Evolutionary conservation across 2,888 invertebrate genomes (phyloP).

Genomic region (Cyrtodaria siliqua): DNA sequence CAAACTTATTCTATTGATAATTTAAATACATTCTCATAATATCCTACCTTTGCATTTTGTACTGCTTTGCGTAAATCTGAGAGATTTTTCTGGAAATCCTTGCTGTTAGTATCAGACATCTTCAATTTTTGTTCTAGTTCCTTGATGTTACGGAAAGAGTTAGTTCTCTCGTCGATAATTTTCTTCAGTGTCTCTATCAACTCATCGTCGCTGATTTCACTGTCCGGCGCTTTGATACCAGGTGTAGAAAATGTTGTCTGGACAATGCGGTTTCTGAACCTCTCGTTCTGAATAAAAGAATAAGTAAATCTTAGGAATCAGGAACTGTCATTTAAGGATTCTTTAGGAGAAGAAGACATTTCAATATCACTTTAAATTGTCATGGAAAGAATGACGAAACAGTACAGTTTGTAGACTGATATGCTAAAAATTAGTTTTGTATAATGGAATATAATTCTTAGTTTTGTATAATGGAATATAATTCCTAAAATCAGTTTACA

Average conservation of each 20-base stretch:
- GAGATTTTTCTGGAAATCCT: constrained; percentile 73
- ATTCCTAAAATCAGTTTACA: no score
- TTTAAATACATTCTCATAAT: no score
- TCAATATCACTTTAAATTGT: no score
- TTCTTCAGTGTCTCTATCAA: constrained; percentile 81
- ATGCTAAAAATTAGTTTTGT: no score
- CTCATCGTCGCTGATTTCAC: constrained; percentile 82
- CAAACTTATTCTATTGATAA: no score
- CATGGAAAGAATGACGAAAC: no score
- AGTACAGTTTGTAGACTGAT: no score
- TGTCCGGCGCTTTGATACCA: constrained; percentile 81
- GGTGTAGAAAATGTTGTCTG: constrained; percentile 84
- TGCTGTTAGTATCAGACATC: constrained; percentile 69
- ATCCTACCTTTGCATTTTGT: constrained; percentile 78
- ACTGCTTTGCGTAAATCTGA: constrained; percentile 78
- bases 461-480: no score
- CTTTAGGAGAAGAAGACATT: no score
- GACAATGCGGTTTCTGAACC: constrained; percentile 83
- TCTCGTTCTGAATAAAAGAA: constrained; percentile 83
- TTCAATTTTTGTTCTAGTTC: constrained; percentile 78
- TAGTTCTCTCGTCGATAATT: constrained; percentile 80
- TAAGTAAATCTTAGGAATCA: no score
- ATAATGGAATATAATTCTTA: no score
- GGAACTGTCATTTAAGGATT: no score
- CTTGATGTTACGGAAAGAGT: constrained; percentile 73